These are phyloP conservation scores for Taenaris catops DNA, from an alignment of 2,888 invertebrate genomes.

Conservation along the genomic window DNA sequence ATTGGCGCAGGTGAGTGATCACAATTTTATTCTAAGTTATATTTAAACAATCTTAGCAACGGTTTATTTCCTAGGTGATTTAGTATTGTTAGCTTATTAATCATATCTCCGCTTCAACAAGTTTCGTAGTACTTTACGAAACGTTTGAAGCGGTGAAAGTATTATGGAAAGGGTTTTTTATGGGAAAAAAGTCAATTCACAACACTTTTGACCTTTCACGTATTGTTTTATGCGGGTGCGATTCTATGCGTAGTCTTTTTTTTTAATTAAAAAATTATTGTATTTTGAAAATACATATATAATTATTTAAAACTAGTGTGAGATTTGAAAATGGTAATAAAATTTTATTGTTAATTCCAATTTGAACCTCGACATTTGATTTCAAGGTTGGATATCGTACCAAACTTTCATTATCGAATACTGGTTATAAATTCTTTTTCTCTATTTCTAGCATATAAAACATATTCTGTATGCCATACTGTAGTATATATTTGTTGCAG, in stretches of 20 bases:
- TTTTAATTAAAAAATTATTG: no score
- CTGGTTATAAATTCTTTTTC: background rate
- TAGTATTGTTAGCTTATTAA: background rate
- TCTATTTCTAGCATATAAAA: no score
- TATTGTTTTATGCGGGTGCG: slow-evolving; percentile 9
- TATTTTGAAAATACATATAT: no score
- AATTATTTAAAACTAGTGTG: slow-evolving; percentile 3
- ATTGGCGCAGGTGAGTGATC: slow-evolving; percentile 43
- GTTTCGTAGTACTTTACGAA: slow-evolving; percentile 1
- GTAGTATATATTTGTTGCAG: no score
- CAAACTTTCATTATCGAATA: slow-evolving; percentile 9
- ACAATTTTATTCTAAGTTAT: slow-evolving; percentile 29
- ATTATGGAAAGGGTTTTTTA: slow-evolving; percentile 9
- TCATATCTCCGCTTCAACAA: background rate
- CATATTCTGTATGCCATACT: no score
- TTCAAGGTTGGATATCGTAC: slow-evolving; percentile 16
- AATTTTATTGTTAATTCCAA: slow-evolving; percentile 1
- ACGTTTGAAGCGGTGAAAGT: slow-evolving; percentile 22
- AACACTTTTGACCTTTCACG: slow-evolving; percentile 24
- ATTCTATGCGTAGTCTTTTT: no score
- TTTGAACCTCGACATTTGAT: slow-evolving; percentile 9
- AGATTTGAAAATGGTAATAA: slow-evolving; percentile 12
- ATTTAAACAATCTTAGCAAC: slow-evolving; percentile 22
- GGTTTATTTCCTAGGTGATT: slow-evolving; percentile 12
- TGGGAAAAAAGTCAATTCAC: slow-evolving; percentile 16